phyloP scores from a whole-genome alignment of 53 echinoderm and acorn worm species.

The Apostichopus leukothele region DNA sequence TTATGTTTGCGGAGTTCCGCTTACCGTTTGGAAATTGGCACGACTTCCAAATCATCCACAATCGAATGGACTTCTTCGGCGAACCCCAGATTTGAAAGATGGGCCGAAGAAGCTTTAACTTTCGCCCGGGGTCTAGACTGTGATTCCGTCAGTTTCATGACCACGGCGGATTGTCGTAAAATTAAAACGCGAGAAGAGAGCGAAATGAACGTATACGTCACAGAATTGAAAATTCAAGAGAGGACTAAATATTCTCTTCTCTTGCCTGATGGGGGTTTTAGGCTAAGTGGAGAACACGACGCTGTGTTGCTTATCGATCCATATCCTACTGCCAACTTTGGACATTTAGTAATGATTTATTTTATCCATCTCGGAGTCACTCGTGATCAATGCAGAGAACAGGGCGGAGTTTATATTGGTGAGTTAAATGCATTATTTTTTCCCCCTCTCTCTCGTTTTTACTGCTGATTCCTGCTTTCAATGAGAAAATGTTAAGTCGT shows the following conservation, averaged over 20 bases:
- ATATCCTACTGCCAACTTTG: constrained; percentile 78
- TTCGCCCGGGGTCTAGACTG: constrained; percentile 76
- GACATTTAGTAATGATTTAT: constrained; percentile 91
- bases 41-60: constrained; percentile 6
- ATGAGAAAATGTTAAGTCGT: no score
- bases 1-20: constrained; percentile 19
- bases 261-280: constrained; percentile 83
- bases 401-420: constrained; percentile 75
- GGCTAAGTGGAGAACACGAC: constrained; percentile 80
- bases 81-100: constrained; percentile 48
- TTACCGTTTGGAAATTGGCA: neutral
- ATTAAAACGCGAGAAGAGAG: constrained; percentile 54
- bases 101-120: constrained; percentile 65
- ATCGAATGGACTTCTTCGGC: neutral
- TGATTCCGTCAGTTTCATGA: constrained; percentile 61
- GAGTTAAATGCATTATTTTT: constrained; percentile 22
- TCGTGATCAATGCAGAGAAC: constrained; percentile 66
- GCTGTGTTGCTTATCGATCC: constrained; percentile 87
- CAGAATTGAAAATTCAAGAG: constrained; percentile 59
- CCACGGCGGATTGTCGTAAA: constrained; percentile 67
- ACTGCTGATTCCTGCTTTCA: no score
- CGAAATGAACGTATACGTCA: constrained; percentile 83
- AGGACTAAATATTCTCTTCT: constrained; percentile 58
- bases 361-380: constrained; percentile 70
- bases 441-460: no score